A percentile compares a stretch with the other conserved stretches of the same genome.
phyloP scores from a whole-genome alignment of 1,140 invertebrate species.

The Dreissena rostriformis region DNA sequence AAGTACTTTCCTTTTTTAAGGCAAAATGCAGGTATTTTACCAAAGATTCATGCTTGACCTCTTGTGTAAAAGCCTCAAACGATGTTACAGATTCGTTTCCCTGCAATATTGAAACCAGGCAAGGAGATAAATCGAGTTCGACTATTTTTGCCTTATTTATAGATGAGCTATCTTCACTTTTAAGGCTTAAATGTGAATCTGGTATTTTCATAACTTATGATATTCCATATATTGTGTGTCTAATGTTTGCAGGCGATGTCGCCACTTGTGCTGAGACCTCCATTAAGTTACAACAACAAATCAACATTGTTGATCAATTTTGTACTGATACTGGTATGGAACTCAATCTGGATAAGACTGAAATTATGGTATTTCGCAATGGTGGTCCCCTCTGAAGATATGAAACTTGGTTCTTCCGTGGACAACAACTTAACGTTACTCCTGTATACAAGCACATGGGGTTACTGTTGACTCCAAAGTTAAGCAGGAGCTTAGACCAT shows the following conservation, averaged over 20 bases:
- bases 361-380: constrained; percentile 27
- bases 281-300: not conserved
- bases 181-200: too few relatives aligned
- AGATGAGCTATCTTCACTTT: too few relatives aligned
- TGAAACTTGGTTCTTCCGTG: constrained; percentile 14
- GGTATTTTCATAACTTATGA: not conserved
- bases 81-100: not conserved
- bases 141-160: not conserved
- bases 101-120: not conserved
- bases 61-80: not conserved
- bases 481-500: too few relatives aligned
- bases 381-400: constrained; percentile 16
- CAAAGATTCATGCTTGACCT: not conserved
- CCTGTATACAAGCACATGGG: not conserved
- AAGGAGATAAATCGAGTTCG: not conserved
- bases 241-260: not conserved
- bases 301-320: constrained; percentile 20
- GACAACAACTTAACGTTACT: not conserved
- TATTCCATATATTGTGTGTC: not conserved
- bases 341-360: constrained; percentile 19
- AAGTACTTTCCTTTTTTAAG: too few relatives aligned
- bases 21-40: too few relatives aligned
- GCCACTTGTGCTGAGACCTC: constrained; percentile 11
- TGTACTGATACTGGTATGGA: constrained; percentile 30
- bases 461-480: too few relatives aligned